Evolutionary conservation across 2,888 invertebrate species (phyloP).

Genomic region (Odiellus spinosus): DNA sequence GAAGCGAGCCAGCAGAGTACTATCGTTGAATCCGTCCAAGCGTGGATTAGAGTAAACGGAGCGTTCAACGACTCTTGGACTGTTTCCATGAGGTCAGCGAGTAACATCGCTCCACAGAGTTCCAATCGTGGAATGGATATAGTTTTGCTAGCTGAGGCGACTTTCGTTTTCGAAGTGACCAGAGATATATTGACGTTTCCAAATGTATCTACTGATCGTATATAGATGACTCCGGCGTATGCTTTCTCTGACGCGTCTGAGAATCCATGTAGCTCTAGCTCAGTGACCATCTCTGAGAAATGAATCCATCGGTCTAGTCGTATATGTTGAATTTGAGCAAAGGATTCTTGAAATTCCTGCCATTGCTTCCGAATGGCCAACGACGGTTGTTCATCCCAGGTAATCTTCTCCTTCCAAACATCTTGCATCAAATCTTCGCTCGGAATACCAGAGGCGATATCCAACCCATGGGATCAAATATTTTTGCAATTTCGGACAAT

Average conservation of each 20-base stretch:
- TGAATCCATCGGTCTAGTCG: no score
- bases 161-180: neutral
- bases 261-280: neutral
- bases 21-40: constrained; percentile 12
- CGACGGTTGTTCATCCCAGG: no score
- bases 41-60: neutral
- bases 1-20: constrained; percentile 13
- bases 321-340: neutral
- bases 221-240: neutral
- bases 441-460: constrained; percentile 1
- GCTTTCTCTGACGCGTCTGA: constrained; percentile 1
- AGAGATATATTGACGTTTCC: neutral
- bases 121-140: constrained; percentile 4
- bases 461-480: neutral
- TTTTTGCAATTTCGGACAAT: constrained; percentile 2
- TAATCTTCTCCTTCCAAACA: no score
- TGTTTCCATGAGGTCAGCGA: constrained; percentile 1
- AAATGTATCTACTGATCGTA: neutral
- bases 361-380: no score
- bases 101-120: constrained; percentile 1
- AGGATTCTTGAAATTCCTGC: neutral
- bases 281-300: no score
- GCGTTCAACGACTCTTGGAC: neutral
- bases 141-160: constrained; percentile 1
- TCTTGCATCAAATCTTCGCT: no score